These are phyloP conservation scores for Amblyraja radiata DNA, from an alignment of 2,797 vertebrate species.

Conservation along the genomic window DNA sequence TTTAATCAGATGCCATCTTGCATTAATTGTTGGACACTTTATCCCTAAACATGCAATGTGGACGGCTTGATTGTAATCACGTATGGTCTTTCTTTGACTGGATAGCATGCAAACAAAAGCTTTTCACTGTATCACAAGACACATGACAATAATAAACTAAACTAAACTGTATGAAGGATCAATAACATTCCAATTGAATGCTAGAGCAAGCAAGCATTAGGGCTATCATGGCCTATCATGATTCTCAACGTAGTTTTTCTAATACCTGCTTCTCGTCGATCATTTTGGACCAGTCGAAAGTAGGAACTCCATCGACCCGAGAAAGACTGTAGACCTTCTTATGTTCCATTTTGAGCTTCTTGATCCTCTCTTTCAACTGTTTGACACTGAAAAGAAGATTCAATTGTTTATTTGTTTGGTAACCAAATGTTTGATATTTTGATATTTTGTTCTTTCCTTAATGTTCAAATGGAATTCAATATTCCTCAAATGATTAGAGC, in stretches of 20 bases:
- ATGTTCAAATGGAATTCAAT: not conserved
- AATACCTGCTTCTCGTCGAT: constrained; percentile 87
- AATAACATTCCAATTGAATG: no score
- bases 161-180: no score
- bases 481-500: not conserved
- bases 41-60: no score
- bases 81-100: no score
- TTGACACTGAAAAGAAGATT: constrained; percentile 64
- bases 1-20: no score
- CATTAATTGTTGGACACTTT: no score
- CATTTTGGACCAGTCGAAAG: constrained; percentile 80
- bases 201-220: no score
- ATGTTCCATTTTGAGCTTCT: constrained; percentile 68
- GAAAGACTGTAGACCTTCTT: constrained; percentile 74
- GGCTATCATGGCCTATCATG: no score
- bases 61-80: no score
- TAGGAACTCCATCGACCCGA: constrained; percentile 66
- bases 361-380: constrained; percentile 78
- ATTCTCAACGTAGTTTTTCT: not conserved
- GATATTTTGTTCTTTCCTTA: not conserved
- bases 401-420: not conserved
- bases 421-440: not conserved
- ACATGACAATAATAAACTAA: no score
- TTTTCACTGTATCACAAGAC: no score
- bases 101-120: no score